Evolutionary conservation across 1,140 invertebrate genomes (phyloP).

Genomic region (Drosophila bifasciata): DNA sequence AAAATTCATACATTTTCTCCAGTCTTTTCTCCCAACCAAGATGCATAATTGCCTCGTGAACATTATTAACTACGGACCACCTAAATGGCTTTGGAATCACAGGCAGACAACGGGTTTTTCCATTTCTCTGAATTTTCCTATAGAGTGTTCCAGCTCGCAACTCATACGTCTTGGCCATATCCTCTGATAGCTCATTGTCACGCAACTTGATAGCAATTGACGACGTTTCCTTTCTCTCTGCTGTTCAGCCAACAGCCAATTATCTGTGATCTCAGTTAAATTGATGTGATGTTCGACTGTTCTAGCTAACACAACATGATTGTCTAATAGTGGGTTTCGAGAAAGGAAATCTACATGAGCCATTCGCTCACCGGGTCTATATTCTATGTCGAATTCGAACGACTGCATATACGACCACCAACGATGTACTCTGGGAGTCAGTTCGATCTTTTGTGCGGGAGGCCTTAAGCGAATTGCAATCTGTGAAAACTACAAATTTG

Average conservation of each 20-base stretch:
- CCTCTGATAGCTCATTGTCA: too few species aligned
- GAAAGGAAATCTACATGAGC: slow-evolving; percentile 16
- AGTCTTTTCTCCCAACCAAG: slow-evolving; percentile 16
- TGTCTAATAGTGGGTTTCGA: neutral
- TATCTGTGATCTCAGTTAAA: slow-evolving; percentile 9
- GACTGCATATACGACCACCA: slow-evolving; percentile 27
- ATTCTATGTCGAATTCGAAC: slow-evolving; percentile 28
- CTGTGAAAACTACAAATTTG: slow-evolving; percentile 21
- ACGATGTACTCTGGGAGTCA: slow-evolving; percentile 29
- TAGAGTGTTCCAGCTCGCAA: too few species aligned
- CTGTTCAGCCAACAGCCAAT: slow-evolving; percentile 1
- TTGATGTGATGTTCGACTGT: slow-evolving; percentile 3
- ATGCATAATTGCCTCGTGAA: slow-evolving; percentile 19
- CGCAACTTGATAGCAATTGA: too few species aligned
- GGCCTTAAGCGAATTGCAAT: slow-evolving; percentile 14
- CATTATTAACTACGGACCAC: slow-evolving; percentile 17
- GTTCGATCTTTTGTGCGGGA: slow-evolving; percentile 16
- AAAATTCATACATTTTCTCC: slow-evolving; percentile 8
- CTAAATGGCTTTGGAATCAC: slow-evolving; percentile 6
- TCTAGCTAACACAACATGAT: neutral
- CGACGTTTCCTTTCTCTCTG: neutral
- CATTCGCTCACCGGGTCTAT: slow-evolving; percentile 22
- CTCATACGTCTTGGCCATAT: too few species aligned
- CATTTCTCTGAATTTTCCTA: slow-evolving; percentile 6
- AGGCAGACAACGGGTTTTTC: slow-evolving; percentile 4